Evolutionary conservation across 2,797 vertebrate genomes (phyloP).

Genomic region (Spatula clypeata): DNA sequence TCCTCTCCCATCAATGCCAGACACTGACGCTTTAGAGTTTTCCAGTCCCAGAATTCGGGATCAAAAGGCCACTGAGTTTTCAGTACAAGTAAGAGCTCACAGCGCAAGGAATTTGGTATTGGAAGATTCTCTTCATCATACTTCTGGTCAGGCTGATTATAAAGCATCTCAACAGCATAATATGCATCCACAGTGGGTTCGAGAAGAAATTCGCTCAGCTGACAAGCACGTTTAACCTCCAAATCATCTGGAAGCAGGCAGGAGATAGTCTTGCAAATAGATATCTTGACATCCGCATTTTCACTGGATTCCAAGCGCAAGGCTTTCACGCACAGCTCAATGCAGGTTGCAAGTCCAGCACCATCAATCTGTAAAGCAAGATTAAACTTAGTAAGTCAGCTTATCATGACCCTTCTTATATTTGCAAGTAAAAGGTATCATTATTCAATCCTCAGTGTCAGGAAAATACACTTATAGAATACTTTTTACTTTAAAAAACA

Average conservation of each 20-base stretch:
- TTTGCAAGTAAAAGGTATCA: neutral
- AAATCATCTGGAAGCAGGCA: conserved; percentile 95
- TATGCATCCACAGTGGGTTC: conserved; percentile 97
- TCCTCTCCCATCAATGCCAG: conserved; percentile 97
- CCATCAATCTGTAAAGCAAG: conserved; percentile 85
- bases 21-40: conserved; percentile 96
- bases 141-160: conserved; percentile 98
- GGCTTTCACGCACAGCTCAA: conserved; percentile 95
- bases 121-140: conserved; percentile 95
- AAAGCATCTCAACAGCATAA: conserved; percentile 96
- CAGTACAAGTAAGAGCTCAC: conserved; percentile 95
- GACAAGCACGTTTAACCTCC: conserved; percentile 97
- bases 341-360: conserved; percentile 92
- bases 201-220: conserved; percentile 96
- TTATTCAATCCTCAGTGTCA: neutral
- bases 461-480: neutral
- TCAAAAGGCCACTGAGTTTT: conserved; percentile 99
- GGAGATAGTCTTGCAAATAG: conserved; percentile 97
- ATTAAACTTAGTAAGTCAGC: conserved; percentile 53
- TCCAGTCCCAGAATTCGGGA: conserved; percentile 99
- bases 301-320: conserved; percentile 93
- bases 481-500: neutral
- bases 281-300: conserved; percentile 91
- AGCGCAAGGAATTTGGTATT: conserved; percentile 96
- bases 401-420: neutral